Conservation (phyloP, 2,888 invertebrate genomes). For the Chrysolina haemoptera region DNA sequence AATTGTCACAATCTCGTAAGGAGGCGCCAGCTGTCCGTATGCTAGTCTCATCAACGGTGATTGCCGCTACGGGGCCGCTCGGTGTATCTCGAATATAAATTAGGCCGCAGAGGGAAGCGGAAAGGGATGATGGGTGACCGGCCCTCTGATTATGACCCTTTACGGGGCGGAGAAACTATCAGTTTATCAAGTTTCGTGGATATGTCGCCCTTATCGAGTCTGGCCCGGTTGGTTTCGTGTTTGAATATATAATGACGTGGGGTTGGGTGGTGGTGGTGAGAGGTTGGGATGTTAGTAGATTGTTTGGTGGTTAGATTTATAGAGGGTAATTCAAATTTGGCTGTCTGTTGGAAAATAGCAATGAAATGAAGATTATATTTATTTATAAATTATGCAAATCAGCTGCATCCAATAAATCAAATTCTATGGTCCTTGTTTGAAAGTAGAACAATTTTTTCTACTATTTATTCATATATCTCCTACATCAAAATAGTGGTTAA, state of each 20-base stretch:
- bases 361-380: no score
- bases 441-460: no score
- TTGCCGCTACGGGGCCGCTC: slow-evolving; percentile 3
- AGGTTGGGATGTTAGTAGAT: not conserved
- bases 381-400: no score
- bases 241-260: slow-evolving; percentile 15
- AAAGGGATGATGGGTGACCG: not conserved
- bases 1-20: no score
- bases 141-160: not conserved
- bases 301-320: no score
- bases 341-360: no score
- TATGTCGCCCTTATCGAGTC: slow-evolving; percentile 7
- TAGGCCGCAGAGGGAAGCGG: slow-evolving; percentile 2
- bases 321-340: no score
- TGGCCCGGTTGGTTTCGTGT: slow-evolving; percentile 17
- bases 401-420: no score
- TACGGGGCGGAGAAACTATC: slow-evolving; percentile 14
- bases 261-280: not conserved
- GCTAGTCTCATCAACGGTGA: slow-evolving; percentile 10
- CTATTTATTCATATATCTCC: no score
- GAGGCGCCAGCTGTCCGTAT: slow-evolving; percentile 3
- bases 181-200: slow-evolving; percentile 15
- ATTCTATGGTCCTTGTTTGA: no score
- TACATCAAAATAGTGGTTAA: no score
- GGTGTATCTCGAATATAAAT: slow-evolving; percentile 8